Conservation (phyloP, 2,888 invertebrate species). For the Drosophila limbata region DNA sequence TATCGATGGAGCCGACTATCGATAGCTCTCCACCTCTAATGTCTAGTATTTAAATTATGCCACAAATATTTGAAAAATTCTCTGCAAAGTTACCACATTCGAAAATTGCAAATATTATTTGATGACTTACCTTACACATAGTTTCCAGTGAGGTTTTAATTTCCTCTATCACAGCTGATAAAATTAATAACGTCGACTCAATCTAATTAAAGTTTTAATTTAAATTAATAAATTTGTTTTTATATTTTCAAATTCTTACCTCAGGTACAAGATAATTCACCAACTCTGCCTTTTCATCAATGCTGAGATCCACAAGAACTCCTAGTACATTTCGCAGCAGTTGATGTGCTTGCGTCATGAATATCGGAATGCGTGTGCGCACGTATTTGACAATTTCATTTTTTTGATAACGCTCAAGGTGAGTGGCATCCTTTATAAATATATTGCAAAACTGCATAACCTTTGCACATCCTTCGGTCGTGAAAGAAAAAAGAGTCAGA, state of each 20-base stretch:
- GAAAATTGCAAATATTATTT: not conserved
- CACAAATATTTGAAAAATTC: no score
- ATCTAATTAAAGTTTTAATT: not conserved
- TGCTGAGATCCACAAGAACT: not conserved
- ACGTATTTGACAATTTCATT: conserved; percentile 1
- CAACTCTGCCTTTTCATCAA: not conserved
- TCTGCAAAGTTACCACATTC: no score
- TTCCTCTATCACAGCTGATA: conserved; percentile 12
- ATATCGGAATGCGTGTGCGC: not conserved
- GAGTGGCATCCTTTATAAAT: not conserved
- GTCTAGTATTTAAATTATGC: no score
- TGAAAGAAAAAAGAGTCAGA: not conserved
- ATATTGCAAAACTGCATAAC: not conserved
- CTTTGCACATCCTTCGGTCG: not conserved
- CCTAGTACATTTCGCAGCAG: not conserved
- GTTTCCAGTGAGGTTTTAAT: not conserved
- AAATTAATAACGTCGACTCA: not conserved
- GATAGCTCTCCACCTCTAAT: no score
- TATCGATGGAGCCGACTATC: no score
- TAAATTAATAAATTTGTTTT: not conserved
- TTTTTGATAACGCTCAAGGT: not conserved
- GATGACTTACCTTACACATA: not conserved
- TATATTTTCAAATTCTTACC: not conserved
- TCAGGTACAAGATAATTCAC: not conserved
- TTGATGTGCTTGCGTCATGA: not conserved